Evolutionary conservation across 2,797 vertebrate genomes (phyloP), one percentile per base, ranked within the genome.

Genomic region (Melanotaenia parkinsoni): DNA sequence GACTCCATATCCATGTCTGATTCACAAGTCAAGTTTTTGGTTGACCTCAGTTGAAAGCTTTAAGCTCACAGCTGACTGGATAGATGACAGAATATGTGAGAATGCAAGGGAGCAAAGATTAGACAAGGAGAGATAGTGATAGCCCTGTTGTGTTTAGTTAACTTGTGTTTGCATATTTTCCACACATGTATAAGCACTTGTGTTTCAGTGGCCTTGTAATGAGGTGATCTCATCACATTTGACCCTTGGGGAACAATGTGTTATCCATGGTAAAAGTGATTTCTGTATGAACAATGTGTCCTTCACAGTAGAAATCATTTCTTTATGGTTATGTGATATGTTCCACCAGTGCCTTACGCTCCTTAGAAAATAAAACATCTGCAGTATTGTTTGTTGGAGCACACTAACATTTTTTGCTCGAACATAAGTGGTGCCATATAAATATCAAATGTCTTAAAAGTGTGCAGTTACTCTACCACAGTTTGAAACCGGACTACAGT

Each of bases 161-260:
- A 82, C 64, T 75, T 77, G 53, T 45, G 59, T 83, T 86, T 80
- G 73, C 59, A 74, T 69, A 82, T 71, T 75, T 76, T 78, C 64
- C 71, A 81, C 69, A 78, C 32, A 2, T 71, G 51, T 69, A 83
- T 67, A 71, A 63, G 56, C 43, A 64, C 67, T 82, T 74, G 67
- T 72, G 74, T 72, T 76, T 86, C 74, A 67, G 63, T 74, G 71
- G 74, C 79, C 82, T 86, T 83, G 71, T 70, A 84, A 80, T 67
- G 58, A 79, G 53, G 60, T 90, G 85, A 89, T 86, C 78, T 81
- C 68, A 92, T 83, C 76, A 83, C 72, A 70, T 63, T 71, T 70
- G 75, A 82, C 72, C 77, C 69, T 77, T 50, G 22, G 74, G 67
- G 82, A 89, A 88, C 79, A 88, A 66, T 73, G 64, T 85, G 83